Conservation (phyloP, 2,113 vertebrate genomes). For the Gallinago media region DNA sequence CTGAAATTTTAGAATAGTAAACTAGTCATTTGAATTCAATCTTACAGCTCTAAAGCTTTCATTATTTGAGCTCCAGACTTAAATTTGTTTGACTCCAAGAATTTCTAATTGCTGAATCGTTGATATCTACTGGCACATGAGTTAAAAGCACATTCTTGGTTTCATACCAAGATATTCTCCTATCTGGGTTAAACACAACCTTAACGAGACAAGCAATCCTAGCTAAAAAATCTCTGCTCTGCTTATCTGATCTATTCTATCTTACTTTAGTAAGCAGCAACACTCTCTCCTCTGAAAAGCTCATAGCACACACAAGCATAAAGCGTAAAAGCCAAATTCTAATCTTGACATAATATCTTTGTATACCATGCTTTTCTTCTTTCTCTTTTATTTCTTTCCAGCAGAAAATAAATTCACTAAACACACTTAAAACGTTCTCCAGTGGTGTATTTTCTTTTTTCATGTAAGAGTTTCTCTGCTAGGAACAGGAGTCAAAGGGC, state of each 20-base stretch:
- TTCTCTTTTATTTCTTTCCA: conserved; percentile 23
- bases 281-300: neutral
- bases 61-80: neutral
- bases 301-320: neutral
- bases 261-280: conserved; percentile 4
- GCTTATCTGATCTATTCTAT: neutral
- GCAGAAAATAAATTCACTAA: conserved; percentile 18
- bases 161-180: neutral
- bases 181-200: neutral
- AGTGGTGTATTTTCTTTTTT: neutral
- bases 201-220: neutral
- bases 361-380: neutral
- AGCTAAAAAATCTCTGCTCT: neutral
- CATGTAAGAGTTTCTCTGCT: neutral
- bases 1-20: neutral
- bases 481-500: neutral
- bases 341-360: neutral
- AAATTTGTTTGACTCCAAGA: neutral
- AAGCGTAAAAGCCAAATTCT: neutral
- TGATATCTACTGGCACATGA: neutral
- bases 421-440: neutral
- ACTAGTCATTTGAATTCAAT: neutral
- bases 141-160: neutral
- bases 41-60: neutral
- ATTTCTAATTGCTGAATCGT: neutral